Evolutionary conservation across 2,797 vertebrate genomes (phyloP).

Genomic region (Selene dorsalis): DNA sequence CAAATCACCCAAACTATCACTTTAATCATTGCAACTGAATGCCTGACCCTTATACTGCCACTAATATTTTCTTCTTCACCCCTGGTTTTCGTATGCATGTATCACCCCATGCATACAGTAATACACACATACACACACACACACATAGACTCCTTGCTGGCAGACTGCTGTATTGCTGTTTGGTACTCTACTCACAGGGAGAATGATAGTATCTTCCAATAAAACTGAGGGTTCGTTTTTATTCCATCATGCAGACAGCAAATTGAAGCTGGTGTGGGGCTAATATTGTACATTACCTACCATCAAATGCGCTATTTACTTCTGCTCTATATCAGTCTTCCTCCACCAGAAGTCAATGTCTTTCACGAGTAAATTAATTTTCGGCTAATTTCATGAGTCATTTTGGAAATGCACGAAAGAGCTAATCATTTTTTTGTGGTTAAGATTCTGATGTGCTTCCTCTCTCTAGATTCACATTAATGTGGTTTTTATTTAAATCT

Average conservation of each 20-base stretch:
- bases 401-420: constrained; percentile 44
- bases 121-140: neutral
- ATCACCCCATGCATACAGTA: too few species aligned
- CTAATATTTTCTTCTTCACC: too few species aligned
- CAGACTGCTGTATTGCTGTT: constrained; percentile 43
- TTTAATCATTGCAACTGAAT: too few species aligned
- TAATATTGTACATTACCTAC: constrained; percentile 53
- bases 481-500: constrained; percentile 14
- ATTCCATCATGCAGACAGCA: constrained; percentile 57
- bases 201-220: constrained; percentile 62
- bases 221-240: constrained; percentile 61
- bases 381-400: constrained; percentile 28
- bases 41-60: too few species aligned
- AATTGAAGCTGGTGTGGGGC: constrained; percentile 32
- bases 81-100: too few species aligned
- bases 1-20: too few species aligned
- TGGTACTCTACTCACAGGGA: constrained; percentile 43
- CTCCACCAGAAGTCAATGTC: constrained; percentile 23
- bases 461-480: neutral
- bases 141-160: constrained; percentile 34
- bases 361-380: constrained; percentile 44
- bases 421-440: constrained; percentile 6
- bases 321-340: constrained; percentile 28
- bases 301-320: constrained; percentile 46
- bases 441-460: neutral